A percentile compares a stretch with the other conserved stretches of the same genome.
phyloP scores from a whole-genome alignment of 2,797 vertebrate species.

The Phataginus tricuspis region DNA sequence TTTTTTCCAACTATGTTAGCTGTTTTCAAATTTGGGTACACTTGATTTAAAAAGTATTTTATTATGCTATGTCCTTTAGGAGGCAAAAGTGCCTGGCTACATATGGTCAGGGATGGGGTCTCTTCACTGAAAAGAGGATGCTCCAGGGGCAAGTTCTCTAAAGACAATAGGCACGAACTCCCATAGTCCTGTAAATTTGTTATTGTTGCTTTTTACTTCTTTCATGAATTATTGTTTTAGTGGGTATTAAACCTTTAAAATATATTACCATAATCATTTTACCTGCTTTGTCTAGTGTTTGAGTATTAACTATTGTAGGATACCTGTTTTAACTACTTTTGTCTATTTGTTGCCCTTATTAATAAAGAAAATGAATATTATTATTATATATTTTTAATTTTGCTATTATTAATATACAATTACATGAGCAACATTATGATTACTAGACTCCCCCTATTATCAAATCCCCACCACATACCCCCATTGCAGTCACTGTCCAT shows the following conservation, averaged over 20 bases:
- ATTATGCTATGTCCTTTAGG: not conserved
- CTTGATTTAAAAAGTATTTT: slow-evolving; percentile 26
- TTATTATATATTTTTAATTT: too few species aligned
- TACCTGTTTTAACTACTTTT: not conserved
- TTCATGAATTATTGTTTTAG: not conserved
- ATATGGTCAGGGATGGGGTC: not conserved
- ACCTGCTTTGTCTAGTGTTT: slow-evolving; percentile 22
- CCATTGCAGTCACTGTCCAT: too few species aligned
- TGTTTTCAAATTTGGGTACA: not conserved
- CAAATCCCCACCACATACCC: too few species aligned
- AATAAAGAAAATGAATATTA: not conserved
- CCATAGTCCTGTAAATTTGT: not conserved
- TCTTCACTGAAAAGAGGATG: not conserved
- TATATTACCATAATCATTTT: not conserved
- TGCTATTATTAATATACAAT: too few species aligned
- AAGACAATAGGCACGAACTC: not conserved
- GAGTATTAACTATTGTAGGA: not conserved
- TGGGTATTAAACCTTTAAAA: not conserved
- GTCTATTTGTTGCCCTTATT: not conserved
- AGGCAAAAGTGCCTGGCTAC: not conserved
- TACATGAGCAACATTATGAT: too few species aligned
- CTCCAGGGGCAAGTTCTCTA: not conserved
- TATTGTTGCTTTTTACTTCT: not conserved
- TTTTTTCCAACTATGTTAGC: not conserved
- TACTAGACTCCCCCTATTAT: too few species aligned